Evolutionary conservation across 1,140 invertebrate genomes (phyloP).

Genomic region (Lucilia sericata): DNA sequence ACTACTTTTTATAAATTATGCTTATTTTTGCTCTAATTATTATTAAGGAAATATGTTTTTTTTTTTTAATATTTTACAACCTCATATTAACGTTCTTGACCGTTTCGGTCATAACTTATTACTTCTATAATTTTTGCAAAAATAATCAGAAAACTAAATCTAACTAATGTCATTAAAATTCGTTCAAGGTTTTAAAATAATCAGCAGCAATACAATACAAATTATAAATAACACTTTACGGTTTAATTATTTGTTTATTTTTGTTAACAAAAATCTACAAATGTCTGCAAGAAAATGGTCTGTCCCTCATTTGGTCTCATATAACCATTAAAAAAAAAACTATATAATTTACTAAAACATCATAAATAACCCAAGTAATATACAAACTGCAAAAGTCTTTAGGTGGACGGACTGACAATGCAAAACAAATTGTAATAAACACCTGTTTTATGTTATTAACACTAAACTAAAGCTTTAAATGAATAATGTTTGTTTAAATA

Average conservation of each 20-base stretch:
- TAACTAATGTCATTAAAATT: conserved; percentile 14
- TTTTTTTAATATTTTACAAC: too few relatives aligned
- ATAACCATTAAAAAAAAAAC: background rate
- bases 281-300: background rate
- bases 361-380: background rate
- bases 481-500: too few relatives aligned
- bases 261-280: background rate
- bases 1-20: too few relatives aligned
- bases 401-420: background rate
- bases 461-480: too few relatives aligned
- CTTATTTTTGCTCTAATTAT: too few relatives aligned
- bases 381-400: background rate
- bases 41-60: too few relatives aligned
- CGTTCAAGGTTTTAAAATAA: background rate
- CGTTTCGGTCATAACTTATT: background rate
- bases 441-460: background rate
- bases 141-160: background rate
- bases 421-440: conserved; percentile 2
- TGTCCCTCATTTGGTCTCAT: background rate
- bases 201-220: background rate
- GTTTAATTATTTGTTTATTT: too few relatives aligned
- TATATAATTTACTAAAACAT: background rate
- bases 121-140: background rate
- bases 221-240: background rate
- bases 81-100: too few relatives aligned